Evolutionary conservation across 2,797 vertebrate genomes (phyloP).

Genomic region (Lepidocolaptes lacrymiger): DNA sequence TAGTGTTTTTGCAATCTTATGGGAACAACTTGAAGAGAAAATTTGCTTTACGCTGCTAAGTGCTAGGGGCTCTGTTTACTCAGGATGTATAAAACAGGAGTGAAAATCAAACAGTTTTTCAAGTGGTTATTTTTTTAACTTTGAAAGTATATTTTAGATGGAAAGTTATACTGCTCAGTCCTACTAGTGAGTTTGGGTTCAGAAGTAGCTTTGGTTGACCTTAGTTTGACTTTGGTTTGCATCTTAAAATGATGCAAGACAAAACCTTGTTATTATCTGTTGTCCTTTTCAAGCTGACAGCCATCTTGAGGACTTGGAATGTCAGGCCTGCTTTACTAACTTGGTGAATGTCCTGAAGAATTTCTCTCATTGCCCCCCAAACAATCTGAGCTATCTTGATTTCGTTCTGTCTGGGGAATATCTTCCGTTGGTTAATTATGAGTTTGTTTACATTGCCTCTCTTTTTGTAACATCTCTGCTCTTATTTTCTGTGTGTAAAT

Average conservation of each 20-base stretch:
- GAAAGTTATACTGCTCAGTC: background rate
- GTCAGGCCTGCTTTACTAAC: background rate
- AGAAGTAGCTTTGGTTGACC: background rate
- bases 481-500: background rate
- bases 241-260: background rate
- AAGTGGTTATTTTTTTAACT: background rate
- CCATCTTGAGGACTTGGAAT: background rate
- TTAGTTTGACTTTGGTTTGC: background rate
- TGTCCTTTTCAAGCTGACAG: background rate
- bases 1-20: background rate
- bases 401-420: background rate
- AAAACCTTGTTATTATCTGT: background rate
- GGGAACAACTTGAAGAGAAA: background rate
- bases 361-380: background rate
- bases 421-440: background rate
- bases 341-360: background rate
- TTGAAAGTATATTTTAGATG: background rate
- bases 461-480: background rate
- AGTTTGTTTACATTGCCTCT: background rate
- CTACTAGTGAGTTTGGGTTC: background rate
- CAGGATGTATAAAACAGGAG: background rate
- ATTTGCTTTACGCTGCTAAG: background rate
- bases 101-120: rapidly evolving
- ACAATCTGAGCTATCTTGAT: background rate
- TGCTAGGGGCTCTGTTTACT: background rate